Evolutionary conservation across 2,113 vertebrate genomes (phyloP).

Genomic region (Zingel zingel): DNA sequence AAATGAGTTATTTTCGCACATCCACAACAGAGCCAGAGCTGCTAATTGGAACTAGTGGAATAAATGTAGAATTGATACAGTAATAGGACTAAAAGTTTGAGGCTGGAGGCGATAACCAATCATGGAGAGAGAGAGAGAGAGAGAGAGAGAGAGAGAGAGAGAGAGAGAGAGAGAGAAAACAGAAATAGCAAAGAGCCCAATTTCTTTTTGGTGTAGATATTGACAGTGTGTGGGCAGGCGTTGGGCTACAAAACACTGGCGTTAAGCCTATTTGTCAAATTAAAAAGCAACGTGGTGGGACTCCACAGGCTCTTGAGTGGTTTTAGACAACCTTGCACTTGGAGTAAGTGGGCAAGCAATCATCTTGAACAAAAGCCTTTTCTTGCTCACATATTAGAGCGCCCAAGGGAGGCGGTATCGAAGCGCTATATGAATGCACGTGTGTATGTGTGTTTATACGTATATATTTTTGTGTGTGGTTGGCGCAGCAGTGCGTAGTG

Average conservation of each 20-base stretch:
- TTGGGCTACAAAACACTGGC: conserved; percentile 65
- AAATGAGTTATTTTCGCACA: conserved; percentile 70
- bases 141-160: conserved; percentile 14
- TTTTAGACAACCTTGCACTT: conserved; percentile 63
- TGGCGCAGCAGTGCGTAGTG: conserved; percentile 39
- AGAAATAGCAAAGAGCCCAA: conserved; percentile 31
- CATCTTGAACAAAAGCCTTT: conserved; percentile 63
- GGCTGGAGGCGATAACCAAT: conserved; percentile 52
- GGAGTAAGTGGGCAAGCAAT: conserved; percentile 68
- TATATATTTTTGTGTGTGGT: conserved; percentile 16
- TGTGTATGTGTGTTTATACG: conserved; percentile 18
- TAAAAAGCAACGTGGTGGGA: conserved; percentile 66
- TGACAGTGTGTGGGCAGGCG: conserved; percentile 72
- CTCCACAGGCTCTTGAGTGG: conserved; percentile 68
- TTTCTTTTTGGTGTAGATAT: conserved; percentile 66
- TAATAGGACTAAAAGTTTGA: conserved; percentile 76
- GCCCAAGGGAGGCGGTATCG: conserved; percentile 29
- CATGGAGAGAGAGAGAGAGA: conserved; percentile 25
- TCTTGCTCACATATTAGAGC: conserved; percentile 38
- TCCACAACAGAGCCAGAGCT: conserved; percentile 46
- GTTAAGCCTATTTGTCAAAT: conserved; percentile 75
- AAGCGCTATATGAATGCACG: not conserved
- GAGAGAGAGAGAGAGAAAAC: not conserved
- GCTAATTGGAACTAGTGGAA: conserved; percentile 74
- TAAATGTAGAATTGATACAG: conserved; percentile 66